Evolutionary conservation across 2,888 invertebrate genomes (phyloP), one percentile per base, ranked within the genome.

Genomic region (Acanthococcus lagerstroemiae): DNA sequence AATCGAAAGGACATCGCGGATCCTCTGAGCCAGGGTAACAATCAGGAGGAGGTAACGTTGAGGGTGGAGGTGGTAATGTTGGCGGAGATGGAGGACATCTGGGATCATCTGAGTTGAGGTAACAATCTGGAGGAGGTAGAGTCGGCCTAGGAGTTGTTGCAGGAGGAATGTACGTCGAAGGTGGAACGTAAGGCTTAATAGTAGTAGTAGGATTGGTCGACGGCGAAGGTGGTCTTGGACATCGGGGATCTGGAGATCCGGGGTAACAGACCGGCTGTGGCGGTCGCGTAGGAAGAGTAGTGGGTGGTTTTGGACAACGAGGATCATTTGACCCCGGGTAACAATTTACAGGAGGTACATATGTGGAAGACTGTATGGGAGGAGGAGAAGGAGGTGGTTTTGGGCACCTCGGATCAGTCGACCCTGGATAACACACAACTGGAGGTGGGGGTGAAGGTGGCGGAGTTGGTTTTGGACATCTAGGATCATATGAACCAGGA

Each of bases 241-340:
- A 76, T 19, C 75, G 69, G 3, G 75, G 73, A 55, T 77, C 76
- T 0, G 70, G 71, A 4, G 72, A 72, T 1, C 77, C 76, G 12
- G 74, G 74, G 66, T 72, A 73, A 55, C 74, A 74, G 0, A 63
- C 63, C 1, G 69, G 57, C 9, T 68, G 65, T 46, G 69, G 65
- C 26, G 70, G 63, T 3, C 50, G 71, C 0, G 72, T 69, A 12
- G 73, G 71, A 0, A 72, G 70, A 12, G 73, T 77, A 71, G 68
- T 48, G 68, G 68, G 19, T 26, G 55, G 67, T 15, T 70, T 70
- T 25, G 75, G 75, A 48, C 76, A 76, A 15, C 75, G 70, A 1
- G 75, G 73, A 54, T 77, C 76, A 2, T 70, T 72, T 3, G 71
- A 72, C 1, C 77, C 76, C 3, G 76, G 76, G 66, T 72, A 75